Conservation (phyloP, 2,888 invertebrate genomes). For the Aphodius granarius region DNA sequence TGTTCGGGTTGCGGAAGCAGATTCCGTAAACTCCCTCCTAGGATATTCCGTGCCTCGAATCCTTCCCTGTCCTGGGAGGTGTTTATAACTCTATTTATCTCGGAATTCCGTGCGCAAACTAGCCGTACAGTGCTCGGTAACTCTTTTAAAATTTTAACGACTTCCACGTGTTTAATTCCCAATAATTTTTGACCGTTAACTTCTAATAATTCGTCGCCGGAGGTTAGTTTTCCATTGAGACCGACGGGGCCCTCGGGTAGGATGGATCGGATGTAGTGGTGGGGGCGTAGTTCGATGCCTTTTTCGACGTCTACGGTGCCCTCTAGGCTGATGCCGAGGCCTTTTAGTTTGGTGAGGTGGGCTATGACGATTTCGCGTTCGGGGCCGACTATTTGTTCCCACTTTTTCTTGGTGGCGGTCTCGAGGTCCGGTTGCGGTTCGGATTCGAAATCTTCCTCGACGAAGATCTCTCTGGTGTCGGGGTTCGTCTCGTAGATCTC, state of each 20-base stretch:
- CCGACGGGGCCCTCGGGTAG: slow-evolving; percentile 97
- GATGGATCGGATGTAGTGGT: slow-evolving; percentile 97
- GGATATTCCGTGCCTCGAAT: slow-evolving; percentile 78
- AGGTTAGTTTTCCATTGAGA: slow-evolving; percentile 82
- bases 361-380: slow-evolving; percentile 85
- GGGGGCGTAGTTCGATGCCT: slow-evolving; percentile 95
- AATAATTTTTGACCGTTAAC: slow-evolving; percentile 91
- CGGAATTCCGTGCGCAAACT: slow-evolving; percentile 78
- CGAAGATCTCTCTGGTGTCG: slow-evolving; percentile 51
- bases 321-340: slow-evolving; percentile 95
- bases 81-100: slow-evolving; percentile 70
- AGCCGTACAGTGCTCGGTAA: slow-evolving; percentile 88
- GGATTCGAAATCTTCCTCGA: slow-evolving; percentile 52
- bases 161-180: slow-evolving; percentile 94
- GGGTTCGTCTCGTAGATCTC: slow-evolving; percentile 59
- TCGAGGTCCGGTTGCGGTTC: slow-evolving; percentile 53
- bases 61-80: slow-evolving; percentile 78
- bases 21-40: slow-evolving; percentile 86
- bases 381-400: slow-evolving; percentile 78
- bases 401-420: slow-evolving; percentile 76
- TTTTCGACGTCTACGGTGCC: slow-evolving; percentile 98
- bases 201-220: slow-evolving; percentile 96
- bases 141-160: slow-evolving; percentile 92
- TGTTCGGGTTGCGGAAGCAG: slow-evolving; percentile 59
- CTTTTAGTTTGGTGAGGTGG: slow-evolving; percentile 89